A percentile compares a stretch with the other conserved stretches of the same genome.
phyloP scores from a whole-genome alignment of 1,140 invertebrate genomes.

The Parasteatoda tepidariorum region DNA sequence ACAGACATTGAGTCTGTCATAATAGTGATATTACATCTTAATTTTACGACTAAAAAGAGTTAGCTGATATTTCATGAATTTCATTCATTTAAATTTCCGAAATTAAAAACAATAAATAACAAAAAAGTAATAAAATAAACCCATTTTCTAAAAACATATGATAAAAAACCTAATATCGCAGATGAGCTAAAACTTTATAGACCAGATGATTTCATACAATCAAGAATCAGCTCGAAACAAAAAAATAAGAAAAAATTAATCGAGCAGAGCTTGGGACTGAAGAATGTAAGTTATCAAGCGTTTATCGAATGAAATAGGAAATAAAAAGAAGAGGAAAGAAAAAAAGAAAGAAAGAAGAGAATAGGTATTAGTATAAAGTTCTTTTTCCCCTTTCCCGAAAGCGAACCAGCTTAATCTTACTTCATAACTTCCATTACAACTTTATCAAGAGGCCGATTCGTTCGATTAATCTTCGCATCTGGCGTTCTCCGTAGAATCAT shows the following conservation, averaged over 20 bases:
- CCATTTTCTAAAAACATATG: too few relatives aligned
- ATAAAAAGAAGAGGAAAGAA: background rate
- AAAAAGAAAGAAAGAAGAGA: constrained; percentile 1
- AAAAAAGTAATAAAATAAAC: too few relatives aligned
- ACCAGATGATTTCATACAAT: background rate
- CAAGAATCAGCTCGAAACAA: background rate
- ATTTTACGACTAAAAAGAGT: too few relatives aligned
- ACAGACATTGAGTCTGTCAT: too few relatives aligned
- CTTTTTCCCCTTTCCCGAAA: constrained; percentile 19
- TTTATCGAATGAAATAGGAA: constrained; percentile 31
- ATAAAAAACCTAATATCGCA: too few relatives aligned
- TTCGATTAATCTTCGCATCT: constrained; percentile 57
- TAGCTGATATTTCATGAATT: too few relatives aligned
- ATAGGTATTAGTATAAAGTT: constrained; percentile 55
- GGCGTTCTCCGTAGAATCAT: constrained; percentile 44
- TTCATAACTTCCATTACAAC: constrained; percentile 59
- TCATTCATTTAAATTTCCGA: too few relatives aligned
- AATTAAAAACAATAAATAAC: too few relatives aligned
- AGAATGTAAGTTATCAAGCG: constrained; percentile 27
- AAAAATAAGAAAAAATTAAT: background rate
- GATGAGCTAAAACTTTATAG: too few relatives aligned
- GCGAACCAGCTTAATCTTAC: constrained; percentile 42
- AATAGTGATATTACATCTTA: too few relatives aligned
- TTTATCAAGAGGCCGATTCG: constrained; percentile 49
- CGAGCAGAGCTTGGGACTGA: background rate